A percentile compares a stretch with the other conserved stretches of the same genome.
phyloP scores from a whole-genome alignment of 2,888 invertebrate genomes.

The Trichacis sp. region DNA sequence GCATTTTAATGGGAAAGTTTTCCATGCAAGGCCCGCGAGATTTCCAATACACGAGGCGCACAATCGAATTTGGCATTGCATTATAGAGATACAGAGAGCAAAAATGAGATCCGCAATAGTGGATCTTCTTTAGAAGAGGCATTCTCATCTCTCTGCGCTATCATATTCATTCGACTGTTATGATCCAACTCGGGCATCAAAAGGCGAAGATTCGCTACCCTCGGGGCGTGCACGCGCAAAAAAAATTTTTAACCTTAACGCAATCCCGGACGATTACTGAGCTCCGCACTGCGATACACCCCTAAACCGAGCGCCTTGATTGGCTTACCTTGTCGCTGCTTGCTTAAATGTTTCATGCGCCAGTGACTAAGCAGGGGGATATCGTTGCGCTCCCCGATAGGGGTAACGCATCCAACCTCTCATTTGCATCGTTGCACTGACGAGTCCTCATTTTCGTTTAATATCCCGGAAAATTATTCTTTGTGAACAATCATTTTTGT shows the following conservation, averaged over 20 bases:
- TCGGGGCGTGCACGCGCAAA: slow-evolving; percentile 34
- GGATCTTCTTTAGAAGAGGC: slow-evolving; percentile 29
- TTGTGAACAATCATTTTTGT: no score
- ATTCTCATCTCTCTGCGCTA: not conserved
- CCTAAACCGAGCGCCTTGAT: slow-evolving; percentile 60
- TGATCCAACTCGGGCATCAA: slow-evolving; percentile 45
- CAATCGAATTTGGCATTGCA: slow-evolving; percentile 21
- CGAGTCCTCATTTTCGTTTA: not conserved
- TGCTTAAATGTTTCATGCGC: slow-evolving; percentile 69
- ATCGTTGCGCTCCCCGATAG: slow-evolving; percentile 62
- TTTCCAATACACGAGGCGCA: not conserved
- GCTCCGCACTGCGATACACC: slow-evolving; percentile 55
- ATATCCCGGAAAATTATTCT: no score
- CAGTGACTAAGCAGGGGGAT: slow-evolving; percentile 65
- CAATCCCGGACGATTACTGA: slow-evolving; percentile 66
- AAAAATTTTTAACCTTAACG: slow-evolving; percentile 66
- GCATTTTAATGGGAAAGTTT: slow-evolving; percentile 3
- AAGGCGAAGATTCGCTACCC: slow-evolving; percentile 40
- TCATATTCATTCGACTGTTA: slow-evolving; percentile 31
- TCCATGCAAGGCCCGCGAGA: not conserved
- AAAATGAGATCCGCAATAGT: slow-evolving; percentile 15
- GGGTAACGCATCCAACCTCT: slow-evolving; percentile 64
- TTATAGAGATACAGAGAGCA: slow-evolving; percentile 12
- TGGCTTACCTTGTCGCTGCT: slow-evolving; percentile 68
- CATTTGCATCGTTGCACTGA: slow-evolving; percentile 9